phyloP scores from a whole-genome alignment of 2,797 vertebrate genomes.

The Selene dorsalis region DNA sequence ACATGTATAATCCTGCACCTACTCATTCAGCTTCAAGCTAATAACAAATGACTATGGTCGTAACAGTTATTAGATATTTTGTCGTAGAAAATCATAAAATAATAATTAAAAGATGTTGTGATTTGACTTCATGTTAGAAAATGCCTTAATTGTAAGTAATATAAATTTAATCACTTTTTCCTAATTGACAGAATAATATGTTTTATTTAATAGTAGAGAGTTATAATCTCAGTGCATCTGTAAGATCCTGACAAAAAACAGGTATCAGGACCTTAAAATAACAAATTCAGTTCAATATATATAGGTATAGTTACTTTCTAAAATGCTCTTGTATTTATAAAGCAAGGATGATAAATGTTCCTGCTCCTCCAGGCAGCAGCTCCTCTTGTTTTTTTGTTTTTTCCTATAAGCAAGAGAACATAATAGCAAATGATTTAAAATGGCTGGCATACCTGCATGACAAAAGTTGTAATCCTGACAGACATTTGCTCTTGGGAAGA shows the following conservation, averaged over 20 bases:
- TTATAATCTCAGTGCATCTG: neutral
- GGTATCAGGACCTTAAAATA: neutral
- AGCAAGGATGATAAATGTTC: neutral
- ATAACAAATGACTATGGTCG: neutral
- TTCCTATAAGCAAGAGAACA: neutral
- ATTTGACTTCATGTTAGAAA: neutral
- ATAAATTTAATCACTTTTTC: neutral
- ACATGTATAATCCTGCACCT: neutral
- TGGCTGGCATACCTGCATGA: neutral
- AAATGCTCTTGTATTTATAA: neutral
- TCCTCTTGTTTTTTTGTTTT: neutral
- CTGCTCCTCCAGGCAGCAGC: neutral
- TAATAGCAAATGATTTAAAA: constrained; percentile 12
- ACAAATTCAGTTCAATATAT: neutral
- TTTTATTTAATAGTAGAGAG: neutral
- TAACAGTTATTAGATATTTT: neutral
- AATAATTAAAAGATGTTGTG: neutral
- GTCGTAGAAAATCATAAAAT: neutral
- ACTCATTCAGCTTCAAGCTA: neutral
- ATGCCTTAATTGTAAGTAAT: neutral
- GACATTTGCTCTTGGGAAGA: constrained; percentile 6
- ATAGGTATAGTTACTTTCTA: neutral
- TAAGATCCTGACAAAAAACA: neutral
- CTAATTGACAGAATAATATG: neutral
- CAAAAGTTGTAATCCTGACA: neutral